These are phyloP conservation scores for Epinephelus moara DNA, from an alignment of 2,113 vertebrate genomes.

Conservation along the genomic window DNA sequence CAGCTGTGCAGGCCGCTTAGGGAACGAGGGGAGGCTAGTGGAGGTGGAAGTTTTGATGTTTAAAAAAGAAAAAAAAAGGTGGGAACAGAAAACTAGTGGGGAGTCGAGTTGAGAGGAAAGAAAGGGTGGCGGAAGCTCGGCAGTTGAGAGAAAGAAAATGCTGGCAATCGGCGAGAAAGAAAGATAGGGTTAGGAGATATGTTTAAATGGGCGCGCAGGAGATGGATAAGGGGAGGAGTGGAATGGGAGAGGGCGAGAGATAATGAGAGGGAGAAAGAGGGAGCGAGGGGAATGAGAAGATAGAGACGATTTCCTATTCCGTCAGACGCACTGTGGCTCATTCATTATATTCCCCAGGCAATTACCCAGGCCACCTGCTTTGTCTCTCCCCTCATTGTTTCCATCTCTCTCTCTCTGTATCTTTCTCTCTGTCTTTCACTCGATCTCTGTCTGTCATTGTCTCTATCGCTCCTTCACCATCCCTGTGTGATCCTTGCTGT, in stretches of 20 bases:
- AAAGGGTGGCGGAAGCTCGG: slow-evolving; percentile 32
- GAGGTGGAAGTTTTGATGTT: slow-evolving; percentile 35
- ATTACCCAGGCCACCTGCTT: slow-evolving; percentile 88
- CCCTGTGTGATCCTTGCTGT: slow-evolving; percentile 69
- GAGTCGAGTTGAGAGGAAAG: slow-evolving; percentile 43
- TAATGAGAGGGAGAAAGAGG: slow-evolving; percentile 67
- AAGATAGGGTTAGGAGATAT: slow-evolving; percentile 70
- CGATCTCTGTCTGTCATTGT: slow-evolving; percentile 67
- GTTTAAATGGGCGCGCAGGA: slow-evolving; percentile 74
- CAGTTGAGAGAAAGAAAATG: slow-evolving; percentile 42
- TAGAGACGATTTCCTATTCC: slow-evolving; percentile 86
- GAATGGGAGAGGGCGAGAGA: slow-evolving; percentile 69
- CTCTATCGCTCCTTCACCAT: slow-evolving; percentile 56
- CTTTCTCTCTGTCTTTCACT: slow-evolving; percentile 66
- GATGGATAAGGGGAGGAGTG: slow-evolving; percentile 73
- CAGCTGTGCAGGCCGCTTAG: slow-evolving; percentile 14
- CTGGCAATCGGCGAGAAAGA: slow-evolving; percentile 36
- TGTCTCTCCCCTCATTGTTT: slow-evolving; percentile 86
- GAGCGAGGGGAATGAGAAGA: slow-evolving; percentile 76
- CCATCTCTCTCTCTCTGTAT: slow-evolving; percentile 71
- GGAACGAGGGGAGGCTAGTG: background rate
- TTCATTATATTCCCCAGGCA: slow-evolving; percentile 89
- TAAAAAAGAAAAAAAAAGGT: background rate
- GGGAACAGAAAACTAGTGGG: slow-evolving; percentile 37
- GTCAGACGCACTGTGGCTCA: slow-evolving; percentile 84